phyloP scores from a whole-genome alignment of 1,140 invertebrate genomes.

The Macrocentrus cingulum region DNA sequence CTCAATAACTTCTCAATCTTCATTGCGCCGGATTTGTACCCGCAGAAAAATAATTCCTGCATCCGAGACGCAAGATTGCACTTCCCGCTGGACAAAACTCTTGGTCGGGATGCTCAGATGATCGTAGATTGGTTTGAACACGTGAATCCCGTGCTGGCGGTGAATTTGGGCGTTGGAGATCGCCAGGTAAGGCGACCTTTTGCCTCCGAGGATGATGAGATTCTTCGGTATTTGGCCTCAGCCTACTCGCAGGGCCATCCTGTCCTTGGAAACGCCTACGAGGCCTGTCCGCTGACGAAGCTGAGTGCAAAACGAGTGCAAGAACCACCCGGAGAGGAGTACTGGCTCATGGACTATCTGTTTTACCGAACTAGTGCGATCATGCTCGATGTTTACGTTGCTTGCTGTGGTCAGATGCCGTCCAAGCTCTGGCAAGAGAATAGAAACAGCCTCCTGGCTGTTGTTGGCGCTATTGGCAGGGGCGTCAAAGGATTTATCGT shows the following conservation, averaged over 20 bases:
- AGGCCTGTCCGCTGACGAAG: too few species aligned
- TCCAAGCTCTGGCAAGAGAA: slow-evolving; percentile 49
- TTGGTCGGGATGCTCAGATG: slow-evolving; percentile 34
- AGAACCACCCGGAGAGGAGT: slow-evolving; percentile 38
- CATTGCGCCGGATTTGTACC: slow-evolving; percentile 46
- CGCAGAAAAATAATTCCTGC: slow-evolving; percentile 32
- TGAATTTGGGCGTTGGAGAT: slow-evolving; percentile 52
- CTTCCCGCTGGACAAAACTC: slow-evolving; percentile 34
- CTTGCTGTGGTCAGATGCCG: slow-evolving; percentile 53
- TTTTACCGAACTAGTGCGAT: slow-evolving; percentile 51
- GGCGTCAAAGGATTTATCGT: slow-evolving; percentile 62
- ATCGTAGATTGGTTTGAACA: slow-evolving; percentile 48
- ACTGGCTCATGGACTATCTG: slow-evolving; percentile 49
- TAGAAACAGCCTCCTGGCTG: slow-evolving; percentile 40
- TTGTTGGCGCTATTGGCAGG: slow-evolving; percentile 39
- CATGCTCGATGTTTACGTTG: slow-evolving; percentile 49
- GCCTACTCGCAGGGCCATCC: slow-evolving; percentile 31
- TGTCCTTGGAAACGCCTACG: too few species aligned
- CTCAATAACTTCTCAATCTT: slow-evolving; percentile 45
- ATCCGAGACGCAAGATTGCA: slow-evolving; percentile 26
- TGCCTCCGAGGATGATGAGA: slow-evolving; percentile 40
- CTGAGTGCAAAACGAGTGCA: too few species aligned
- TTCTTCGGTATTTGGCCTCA: slow-evolving; percentile 39
- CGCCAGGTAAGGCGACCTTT: slow-evolving; percentile 52
- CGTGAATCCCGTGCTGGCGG: slow-evolving; percentile 43